phyloP scores from a whole-genome alignment of 1,140 invertebrate species.

The Laodelphax striatellus region DNA sequence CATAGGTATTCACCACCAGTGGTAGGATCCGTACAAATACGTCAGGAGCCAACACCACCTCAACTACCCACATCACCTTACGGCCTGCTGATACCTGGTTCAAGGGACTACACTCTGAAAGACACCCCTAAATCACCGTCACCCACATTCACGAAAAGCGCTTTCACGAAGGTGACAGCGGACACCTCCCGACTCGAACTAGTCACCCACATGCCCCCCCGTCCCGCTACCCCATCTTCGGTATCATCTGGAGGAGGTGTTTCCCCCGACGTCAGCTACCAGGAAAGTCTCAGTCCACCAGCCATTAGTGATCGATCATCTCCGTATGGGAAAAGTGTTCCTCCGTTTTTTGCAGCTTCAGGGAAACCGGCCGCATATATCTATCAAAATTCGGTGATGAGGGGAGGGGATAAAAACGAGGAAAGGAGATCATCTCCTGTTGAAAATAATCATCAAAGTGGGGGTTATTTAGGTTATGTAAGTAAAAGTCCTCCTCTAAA shows the following conservation, averaged over 20 bases:
- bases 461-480: conserved; percentile 7
- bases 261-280: conserved; percentile 61
- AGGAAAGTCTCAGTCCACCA: conserved; percentile 63
- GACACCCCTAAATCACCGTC: background rate
- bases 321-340: background rate
- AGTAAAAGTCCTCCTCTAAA: conserved; percentile 7
- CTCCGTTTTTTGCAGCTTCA: conserved; percentile 6
- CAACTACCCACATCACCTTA: conserved; percentile 22
- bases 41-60: conserved; percentile 18
- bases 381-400: background rate
- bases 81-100: conserved; percentile 14
- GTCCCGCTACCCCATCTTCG: conserved; percentile 23
- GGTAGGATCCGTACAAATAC: conserved; percentile 14
- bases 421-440: background rate
- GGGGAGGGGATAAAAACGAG: conserved; percentile 1
- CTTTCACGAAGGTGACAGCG: conserved; percentile 62
- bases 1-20: conserved; percentile 31
- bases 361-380: background rate
- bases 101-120: background rate
- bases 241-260: conserved; percentile 40
- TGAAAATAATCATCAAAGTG: background rate
- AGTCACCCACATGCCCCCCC: conserved; percentile 29
- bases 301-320: conserved; percentile 26
- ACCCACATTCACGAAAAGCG: conserved; percentile 41
- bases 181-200: conserved; percentile 30